A percentile compares a stretch with the other conserved stretches of the same genome.
phyloP scores from a whole-genome alignment of 2,113 vertebrate genomes.

The Oreochromis niloticus region DNA sequence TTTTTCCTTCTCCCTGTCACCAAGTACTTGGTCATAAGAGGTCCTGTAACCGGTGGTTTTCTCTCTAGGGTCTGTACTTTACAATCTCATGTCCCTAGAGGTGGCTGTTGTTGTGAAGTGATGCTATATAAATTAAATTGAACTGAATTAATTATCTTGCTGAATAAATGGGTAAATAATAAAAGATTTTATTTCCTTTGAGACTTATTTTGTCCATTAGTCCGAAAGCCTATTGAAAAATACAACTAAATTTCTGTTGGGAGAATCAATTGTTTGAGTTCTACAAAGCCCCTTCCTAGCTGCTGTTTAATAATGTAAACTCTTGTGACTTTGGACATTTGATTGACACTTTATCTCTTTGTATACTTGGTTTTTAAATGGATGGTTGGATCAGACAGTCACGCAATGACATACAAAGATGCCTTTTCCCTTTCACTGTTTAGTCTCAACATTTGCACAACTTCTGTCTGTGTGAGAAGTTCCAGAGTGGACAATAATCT shows the following conservation, averaged over 20 bases:
- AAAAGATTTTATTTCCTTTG: neutral
- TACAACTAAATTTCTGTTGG: neutral
- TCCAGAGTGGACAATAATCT: neutral
- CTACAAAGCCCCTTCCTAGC: neutral
- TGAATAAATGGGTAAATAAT: neutral
- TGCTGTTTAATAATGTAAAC: neutral
- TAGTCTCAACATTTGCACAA: neutral
- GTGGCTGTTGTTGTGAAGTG: neutral
- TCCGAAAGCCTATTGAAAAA: neutral
- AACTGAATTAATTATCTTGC: neutral
- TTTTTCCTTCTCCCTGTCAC: neutral
- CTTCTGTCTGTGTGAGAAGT: neutral
- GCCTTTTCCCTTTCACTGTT: neutral
- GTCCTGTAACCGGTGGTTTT: neutral
- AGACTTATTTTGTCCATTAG: neutral
- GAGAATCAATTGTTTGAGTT: neutral
- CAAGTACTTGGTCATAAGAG: neutral
- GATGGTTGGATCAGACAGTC: neutral
- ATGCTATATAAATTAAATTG: neutral
- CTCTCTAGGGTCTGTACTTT: neutral
- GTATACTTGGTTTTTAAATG: neutral
- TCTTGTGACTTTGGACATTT: neutral
- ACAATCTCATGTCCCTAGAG: neutral
- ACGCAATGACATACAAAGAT: neutral
- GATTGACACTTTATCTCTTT: neutral